Percentiles rank a stretch among this genome's conserved stretches.
phyloP scores from a whole-genome alignment of 2,888 invertebrate species.

The Chironomus riparius region DNA sequence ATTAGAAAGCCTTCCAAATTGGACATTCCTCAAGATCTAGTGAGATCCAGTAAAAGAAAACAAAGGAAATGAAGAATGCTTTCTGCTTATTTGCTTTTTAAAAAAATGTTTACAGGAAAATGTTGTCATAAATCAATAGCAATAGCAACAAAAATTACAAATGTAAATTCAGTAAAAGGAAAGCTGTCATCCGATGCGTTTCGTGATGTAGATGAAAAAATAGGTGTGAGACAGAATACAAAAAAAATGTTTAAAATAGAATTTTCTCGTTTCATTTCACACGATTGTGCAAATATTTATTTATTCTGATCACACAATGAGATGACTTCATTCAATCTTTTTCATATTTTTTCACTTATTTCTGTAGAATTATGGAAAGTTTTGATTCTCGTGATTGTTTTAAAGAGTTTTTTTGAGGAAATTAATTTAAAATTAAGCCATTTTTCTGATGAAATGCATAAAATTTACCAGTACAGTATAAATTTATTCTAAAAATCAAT shows the following conservation, averaged over 20 bases:
- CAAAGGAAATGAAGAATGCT: too few relatives aligned
- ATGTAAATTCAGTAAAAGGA: background rate
- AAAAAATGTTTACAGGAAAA: background rate
- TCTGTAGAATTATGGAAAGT: too few relatives aligned
- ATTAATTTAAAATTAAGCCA: too few relatives aligned
- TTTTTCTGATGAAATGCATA: too few relatives aligned
- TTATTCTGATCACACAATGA: slow-evolving; percentile 7
- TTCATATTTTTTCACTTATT: background rate
- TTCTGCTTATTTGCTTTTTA: too few relatives aligned
- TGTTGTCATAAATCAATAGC: background rate
- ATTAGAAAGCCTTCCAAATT: too few relatives aligned
- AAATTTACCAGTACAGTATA: too few relatives aligned
- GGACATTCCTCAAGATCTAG: too few relatives aligned
- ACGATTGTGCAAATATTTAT: background rate
- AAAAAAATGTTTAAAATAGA: background rate
- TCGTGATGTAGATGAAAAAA: background rate
- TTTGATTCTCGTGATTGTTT: too few relatives aligned
- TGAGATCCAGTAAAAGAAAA: too few relatives aligned
- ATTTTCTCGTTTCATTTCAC: background rate
- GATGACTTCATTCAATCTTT: slow-evolving; percentile 19
- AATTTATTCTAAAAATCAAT: too few relatives aligned
- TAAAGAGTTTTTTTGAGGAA: too few relatives aligned
- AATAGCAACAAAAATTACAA: background rate
- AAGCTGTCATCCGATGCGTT: background rate
- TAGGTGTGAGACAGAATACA: background rate